Percentiles rank a stretch among this genome's conserved stretches.
Conservation (phyloP, 2,888 invertebrate species). For the Meandrusa payeni region DNA sequence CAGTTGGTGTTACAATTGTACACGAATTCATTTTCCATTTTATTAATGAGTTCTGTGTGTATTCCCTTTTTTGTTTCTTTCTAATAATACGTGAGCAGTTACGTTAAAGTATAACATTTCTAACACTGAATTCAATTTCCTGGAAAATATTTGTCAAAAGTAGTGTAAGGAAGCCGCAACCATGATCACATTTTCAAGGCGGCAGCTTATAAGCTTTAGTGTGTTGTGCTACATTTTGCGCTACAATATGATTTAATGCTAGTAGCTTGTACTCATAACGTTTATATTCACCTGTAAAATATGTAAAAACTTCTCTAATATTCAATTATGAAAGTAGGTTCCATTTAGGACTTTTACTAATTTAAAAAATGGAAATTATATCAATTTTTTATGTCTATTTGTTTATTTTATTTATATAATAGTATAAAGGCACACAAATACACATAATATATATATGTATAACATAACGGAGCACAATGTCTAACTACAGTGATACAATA, state of each 20-base stretch:
- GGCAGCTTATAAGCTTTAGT: constrained; percentile 23
- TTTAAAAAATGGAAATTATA: no score
- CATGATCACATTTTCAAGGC: constrained; percentile 23
- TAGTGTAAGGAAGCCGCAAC: constrained; percentile 24
- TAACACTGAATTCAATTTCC: constrained; percentile 56
- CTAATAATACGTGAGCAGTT: constrained; percentile 27
- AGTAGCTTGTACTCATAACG: no score
- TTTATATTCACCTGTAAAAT: no score
- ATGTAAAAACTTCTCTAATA: no score
- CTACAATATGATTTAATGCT: constrained; percentile 12
- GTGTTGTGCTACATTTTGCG: constrained; percentile 19
- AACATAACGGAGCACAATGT: no score
- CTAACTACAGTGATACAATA: no score
- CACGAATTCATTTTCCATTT: neutral
- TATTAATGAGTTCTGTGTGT: neutral
- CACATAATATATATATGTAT: no score
- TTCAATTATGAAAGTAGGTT: no score
- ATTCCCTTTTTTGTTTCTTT: neutral
- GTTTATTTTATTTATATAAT: no score
- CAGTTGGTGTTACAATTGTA: neutral
- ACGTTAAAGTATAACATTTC: constrained; percentile 45
- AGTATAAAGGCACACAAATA: no score
- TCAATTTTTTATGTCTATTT: no score
- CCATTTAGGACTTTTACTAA: no score
- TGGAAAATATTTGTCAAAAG: constrained; percentile 39